Evolutionary conservation across 2,797 vertebrate genomes (phyloP), one percentile per base, ranked within the genome.

Genomic region (Valencia hispanica): DNA sequence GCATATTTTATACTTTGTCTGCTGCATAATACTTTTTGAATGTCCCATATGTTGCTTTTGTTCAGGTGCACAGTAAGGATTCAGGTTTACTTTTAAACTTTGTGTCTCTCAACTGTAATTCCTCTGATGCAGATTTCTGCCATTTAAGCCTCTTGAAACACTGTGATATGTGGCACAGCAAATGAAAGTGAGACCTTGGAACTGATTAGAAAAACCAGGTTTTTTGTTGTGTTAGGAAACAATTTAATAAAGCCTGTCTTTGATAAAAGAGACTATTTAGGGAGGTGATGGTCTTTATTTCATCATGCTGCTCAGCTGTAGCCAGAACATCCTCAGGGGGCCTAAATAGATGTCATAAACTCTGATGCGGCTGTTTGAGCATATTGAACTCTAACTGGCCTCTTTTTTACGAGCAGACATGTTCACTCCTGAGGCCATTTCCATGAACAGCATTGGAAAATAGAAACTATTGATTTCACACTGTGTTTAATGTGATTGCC

Each of bases 361-460:
- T 89, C 87, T 86, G 83, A 86, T 87, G 84, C 78, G 86, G 89
- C 88, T 91, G 92, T 94, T 89, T 92, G 83, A 91, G 86, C 91
- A 90, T 90, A 84, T 77, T 94, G 92, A 93, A 92, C 89, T 92
- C 86, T 86, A 88, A 89, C 77, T 88, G 89, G 92, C 92, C 92
- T 91, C 81, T 79, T 81, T 79, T 74, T 86, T 84, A 82, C 88
- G 82, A 89, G 82, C 90, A 92, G 85, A 84, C 89, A 89, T 84
- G 78, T 79, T 80, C 81, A 86, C 78, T 81, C 90, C 73, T 8
- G 78, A 75, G 88, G 84, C 79, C 48, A 73, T 90, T 88, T 90
- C 82, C 88, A 89, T 88, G 82, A 82, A 91, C 85, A 87, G 77
- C 85, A 82, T 85, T 81, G 83, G 82, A 86, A 91, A 93, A 91